These are phyloP conservation scores for Coecobrya sp. DNA, from an alignment of 2,888 invertebrate species.

Conservation along the genomic window DNA sequence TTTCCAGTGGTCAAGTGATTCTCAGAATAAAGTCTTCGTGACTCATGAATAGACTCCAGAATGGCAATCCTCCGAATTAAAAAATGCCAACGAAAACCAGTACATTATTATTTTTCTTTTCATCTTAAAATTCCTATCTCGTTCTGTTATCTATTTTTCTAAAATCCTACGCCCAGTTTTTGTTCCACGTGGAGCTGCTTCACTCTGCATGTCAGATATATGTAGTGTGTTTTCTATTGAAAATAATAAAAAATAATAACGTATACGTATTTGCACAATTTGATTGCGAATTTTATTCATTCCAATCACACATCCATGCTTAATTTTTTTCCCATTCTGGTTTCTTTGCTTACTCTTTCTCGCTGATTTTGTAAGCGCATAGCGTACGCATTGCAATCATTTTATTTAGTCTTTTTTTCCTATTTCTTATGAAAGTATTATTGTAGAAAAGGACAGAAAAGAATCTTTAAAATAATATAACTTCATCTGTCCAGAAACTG, in stretches of 20 bases:
- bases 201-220: not conserved
- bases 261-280: constrained; percentile 8
- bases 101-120: not conserved
- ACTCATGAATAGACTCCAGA: not conserved
- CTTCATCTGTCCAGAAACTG: not conserved
- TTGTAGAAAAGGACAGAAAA: not conserved
- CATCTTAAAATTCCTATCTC: not conserved
- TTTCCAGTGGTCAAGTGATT: not conserved
- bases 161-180: not conserved
- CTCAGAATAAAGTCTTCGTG: not conserved
- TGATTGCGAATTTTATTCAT: constrained; percentile 29
- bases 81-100: not conserved
- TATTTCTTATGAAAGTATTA: not conserved
- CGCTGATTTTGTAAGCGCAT: not conserved
- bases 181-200: not conserved
- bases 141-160: not conserved
- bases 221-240: not conserved
- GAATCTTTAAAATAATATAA: not conserved
- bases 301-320: not conserved
- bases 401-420: not conserved
- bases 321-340: not conserved
- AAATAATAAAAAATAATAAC: not conserved
- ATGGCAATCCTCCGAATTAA: not conserved
- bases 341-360: not conserved
- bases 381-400: not conserved